A percentile compares a stretch with the other conserved stretches of the same genome.
These are phyloP conservation scores for Epinotia demarniana DNA, from an alignment of 2,888 invertebrate genomes.

Conservation along the genomic window DNA sequence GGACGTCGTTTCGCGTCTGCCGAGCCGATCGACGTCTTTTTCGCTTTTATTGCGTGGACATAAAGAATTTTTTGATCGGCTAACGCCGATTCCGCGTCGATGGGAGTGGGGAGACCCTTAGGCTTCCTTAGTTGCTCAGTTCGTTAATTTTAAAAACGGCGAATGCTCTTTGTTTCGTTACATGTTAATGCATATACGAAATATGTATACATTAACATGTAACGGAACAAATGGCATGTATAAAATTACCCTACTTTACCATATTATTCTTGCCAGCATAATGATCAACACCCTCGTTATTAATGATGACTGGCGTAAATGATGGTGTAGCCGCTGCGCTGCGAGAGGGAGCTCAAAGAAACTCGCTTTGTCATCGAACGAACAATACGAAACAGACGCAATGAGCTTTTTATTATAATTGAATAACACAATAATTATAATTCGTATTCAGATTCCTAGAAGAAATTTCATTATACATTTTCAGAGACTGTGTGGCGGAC, in stretches of 20 bases:
- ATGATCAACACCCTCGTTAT: neutral
- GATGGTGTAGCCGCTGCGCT: neutral
- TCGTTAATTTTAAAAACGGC: too few relatives aligned
- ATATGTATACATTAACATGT: too few relatives aligned
- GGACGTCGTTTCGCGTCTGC: too few relatives aligned
- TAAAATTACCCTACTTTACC: neutral
- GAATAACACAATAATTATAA: neutral
- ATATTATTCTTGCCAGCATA: neutral
- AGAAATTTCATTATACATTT: neutral
- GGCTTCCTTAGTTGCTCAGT: too few relatives aligned
- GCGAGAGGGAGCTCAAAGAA: neutral
- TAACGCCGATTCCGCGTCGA: too few relatives aligned
- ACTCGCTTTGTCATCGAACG: neutral
- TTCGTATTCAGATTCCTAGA: neutral
- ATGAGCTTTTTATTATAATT: neutral
- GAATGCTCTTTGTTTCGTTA: too few relatives aligned
- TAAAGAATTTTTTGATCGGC: too few relatives aligned
- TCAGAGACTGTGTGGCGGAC: too few relatives aligned
- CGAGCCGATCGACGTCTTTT: too few relatives aligned
- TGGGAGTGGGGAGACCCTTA: too few relatives aligned
- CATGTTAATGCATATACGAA: too few relatives aligned
- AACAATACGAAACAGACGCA: neutral
- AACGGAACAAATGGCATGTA: neutral
- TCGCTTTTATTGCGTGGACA: too few relatives aligned
- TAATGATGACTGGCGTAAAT: conserved; percentile 6